Evolutionary conservation across 2,888 invertebrate species (phyloP), one percentile per base, ranked within the genome.

Genomic region (Chironomus tentans): DNA sequence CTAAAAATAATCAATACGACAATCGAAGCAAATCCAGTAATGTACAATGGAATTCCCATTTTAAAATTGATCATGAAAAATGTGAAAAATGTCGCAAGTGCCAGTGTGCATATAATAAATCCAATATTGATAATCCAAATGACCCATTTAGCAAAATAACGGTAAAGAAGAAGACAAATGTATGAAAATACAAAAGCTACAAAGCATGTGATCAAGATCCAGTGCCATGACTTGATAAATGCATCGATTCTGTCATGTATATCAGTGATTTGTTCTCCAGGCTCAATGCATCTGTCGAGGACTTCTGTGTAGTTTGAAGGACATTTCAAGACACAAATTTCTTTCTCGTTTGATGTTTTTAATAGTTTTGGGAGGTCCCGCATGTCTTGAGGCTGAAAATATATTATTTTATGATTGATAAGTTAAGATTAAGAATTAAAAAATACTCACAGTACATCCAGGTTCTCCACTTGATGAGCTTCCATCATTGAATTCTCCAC

Each of bases 81-180:
- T 38, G 38, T 38, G 10, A 38, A 38, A 10, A 38, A 38, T 38
- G 38, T 38, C 10, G 38, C 38, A 10, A 38, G 38, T 38, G 38
- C 38, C 38, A 38, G 10, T 38, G 38, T 10, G 38, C 1, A 38
- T 7, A 38, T 50, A 10, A 86, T 83, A 6, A 86, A 85, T n/a
- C 86, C 85, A 62, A 86, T 80, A 22, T 90, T 82, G 21, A 89
- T 85, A 10, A 88, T 79, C 87, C 90, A 90, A 77, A 90, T 87
- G n/a, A 90, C 85, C 76, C 88, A 81, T 72, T 86, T 87, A 22
- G 88, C 89, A 77, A 88, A 81, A 77, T 84, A 82, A 77, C 89
- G 82, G 78, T 89, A 85, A 28, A 89, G 82, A 15, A 88, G 79
- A 76, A 88, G 81, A 70, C 89, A 83, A 1, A 86, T 78, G 65